Percentiles rank a stretch among this genome's conserved stretches.
Conservation (phyloP, 1,140 invertebrate genomes). For the Polyergus mexicanus region DNA sequence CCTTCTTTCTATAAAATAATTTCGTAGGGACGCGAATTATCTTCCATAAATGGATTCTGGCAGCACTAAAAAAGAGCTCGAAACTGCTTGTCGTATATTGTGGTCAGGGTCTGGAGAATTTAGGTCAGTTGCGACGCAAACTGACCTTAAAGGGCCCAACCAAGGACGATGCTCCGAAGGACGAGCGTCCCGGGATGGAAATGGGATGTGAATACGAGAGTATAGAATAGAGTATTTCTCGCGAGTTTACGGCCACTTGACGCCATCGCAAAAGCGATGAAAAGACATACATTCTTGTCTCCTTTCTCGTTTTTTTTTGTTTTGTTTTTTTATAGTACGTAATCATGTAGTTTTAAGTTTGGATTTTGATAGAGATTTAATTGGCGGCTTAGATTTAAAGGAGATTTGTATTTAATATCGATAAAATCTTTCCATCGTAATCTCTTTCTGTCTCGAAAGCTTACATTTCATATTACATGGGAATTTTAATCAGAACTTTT, state of each 20-base stretch:
- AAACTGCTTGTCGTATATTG: constrained; percentile 68
- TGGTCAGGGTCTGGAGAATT: constrained; percentile 78
- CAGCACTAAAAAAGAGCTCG: constrained; percentile 26
- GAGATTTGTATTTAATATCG: neutral
- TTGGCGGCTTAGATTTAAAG: neutral
- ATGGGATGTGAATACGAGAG: constrained; percentile 12
- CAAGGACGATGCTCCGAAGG: constrained; percentile 70
- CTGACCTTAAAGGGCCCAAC: constrained; percentile 73
- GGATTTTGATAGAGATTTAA: constrained; percentile 14
- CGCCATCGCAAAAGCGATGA: constrained; percentile 44
- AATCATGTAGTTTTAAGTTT: neutral
- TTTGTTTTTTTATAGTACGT: neutral
- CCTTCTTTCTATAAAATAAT: constrained; percentile 9
- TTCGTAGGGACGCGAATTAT: constrained; percentile 25
- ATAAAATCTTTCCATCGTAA: too few relatives aligned
- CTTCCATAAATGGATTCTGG: constrained; percentile 62
- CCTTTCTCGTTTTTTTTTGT: constrained; percentile 19
- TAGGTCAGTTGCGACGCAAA: constrained; percentile 46
- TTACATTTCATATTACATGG: constrained; percentile 7
- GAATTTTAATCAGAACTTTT: constrained; percentile 50
- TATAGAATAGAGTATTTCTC: constrained; percentile 10
- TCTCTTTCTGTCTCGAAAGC: neutral
- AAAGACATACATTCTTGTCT: neutral
- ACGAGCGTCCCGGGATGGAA: constrained; percentile 42
- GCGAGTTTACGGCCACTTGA: constrained; percentile 17